Conservation (phyloP, 2,797 vertebrate species). For the Bothrops alternatus region DNA sequence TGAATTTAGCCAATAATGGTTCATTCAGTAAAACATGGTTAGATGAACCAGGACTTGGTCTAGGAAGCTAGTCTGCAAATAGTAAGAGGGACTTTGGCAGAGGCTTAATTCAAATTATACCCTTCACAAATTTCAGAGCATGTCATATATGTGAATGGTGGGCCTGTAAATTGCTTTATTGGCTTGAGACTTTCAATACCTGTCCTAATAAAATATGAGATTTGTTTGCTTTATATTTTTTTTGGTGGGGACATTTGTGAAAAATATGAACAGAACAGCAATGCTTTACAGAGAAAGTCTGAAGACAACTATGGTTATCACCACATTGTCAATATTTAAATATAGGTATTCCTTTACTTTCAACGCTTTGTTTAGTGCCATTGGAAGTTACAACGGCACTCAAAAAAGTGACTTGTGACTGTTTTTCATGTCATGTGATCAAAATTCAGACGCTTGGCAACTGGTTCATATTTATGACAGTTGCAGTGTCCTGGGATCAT, state of each 20-base stretch:
- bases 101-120: background rate
- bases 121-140: background rate
- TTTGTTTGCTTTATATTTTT: background rate
- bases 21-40: background rate
- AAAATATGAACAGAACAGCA: background rate
- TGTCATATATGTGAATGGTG: background rate
- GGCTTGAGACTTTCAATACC: background rate
- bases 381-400: background rate
- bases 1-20: background rate
- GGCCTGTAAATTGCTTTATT: background rate
- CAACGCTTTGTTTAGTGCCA: background rate
- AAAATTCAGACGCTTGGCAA: background rate
- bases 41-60: background rate
- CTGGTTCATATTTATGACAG: background rate
- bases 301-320: background rate
- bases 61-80: background rate
- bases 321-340: background rate
- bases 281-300: background rate
- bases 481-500: background rate
- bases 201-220: slow-evolving; percentile 10
- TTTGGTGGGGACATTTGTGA: background rate
- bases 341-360: background rate
- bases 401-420: background rate
- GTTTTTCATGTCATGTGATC: background rate
- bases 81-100: background rate